phyloP scores from a whole-genome alignment of 2,113 vertebrate genomes.

The Oncorhynchus nerka region DNA sequence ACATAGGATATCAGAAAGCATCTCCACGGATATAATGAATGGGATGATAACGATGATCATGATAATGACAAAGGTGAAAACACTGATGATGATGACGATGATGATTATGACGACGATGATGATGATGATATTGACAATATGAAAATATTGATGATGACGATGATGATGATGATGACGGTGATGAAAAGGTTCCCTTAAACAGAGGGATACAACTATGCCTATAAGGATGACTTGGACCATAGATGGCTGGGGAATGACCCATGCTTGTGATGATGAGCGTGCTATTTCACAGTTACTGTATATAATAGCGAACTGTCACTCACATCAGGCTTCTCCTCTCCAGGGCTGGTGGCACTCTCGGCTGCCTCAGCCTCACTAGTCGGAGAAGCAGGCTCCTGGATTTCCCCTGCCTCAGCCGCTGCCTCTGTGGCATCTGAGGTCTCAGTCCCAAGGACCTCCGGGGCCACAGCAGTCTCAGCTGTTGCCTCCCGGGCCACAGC shows the following conservation, averaged over 20 bases:
- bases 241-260: background rate
- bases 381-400: background rate
- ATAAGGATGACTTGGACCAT: background rate
- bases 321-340: slow-evolving; percentile 79
- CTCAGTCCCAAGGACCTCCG: slow-evolving; percentile 13
- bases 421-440: slow-evolving; percentile 36
- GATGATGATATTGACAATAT: background rate
- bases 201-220: background rate
- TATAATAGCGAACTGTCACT: slow-evolving; percentile 58
- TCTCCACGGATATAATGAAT: background rate
- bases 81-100: slow-evolving; percentile 11
- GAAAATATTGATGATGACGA: background rate
- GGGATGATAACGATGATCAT: slow-evolving; percentile 1
- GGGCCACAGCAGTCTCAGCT: slow-evolving; percentile 51
- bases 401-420: slow-evolving; percentile 24
- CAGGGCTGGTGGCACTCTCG: slow-evolving; percentile 30
- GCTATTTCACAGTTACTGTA: background rate
- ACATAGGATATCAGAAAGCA: background rate
- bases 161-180: background rate
- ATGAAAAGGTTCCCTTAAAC: background rate
- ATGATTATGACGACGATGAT: background rate
- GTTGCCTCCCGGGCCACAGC: slow-evolving; percentile 46
- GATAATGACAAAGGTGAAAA: slow-evolving; percentile 1
- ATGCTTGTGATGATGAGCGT: background rate
- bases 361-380: slow-evolving; percentile 22